A percentile compares a stretch with the other conserved stretches of the same genome.
Conservation (phyloP, 2,888 invertebrate species). For the Archips crataeganus region DNA sequence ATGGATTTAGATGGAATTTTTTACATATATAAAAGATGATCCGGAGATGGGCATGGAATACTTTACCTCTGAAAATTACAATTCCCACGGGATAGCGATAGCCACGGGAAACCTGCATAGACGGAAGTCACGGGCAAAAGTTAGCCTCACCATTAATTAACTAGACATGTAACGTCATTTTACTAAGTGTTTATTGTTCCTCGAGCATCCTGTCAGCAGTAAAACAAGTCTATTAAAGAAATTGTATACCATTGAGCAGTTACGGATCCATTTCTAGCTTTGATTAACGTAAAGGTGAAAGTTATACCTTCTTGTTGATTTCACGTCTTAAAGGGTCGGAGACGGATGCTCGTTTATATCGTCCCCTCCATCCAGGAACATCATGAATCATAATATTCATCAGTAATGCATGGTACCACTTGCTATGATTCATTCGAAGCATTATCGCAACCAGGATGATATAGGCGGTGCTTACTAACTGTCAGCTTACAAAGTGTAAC, state of each 20-base stretch:
- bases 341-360: slow-evolving; percentile 7
- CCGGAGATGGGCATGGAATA: too few species aligned
- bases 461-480: neutral
- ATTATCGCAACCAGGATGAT: neutral
- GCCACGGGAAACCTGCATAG: too few species aligned
- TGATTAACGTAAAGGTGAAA: slow-evolving; percentile 9
- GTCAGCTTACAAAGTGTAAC: neutral
- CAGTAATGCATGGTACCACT: neutral
- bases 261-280: slow-evolving; percentile 1
- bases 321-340: neutral
- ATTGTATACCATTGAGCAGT: slow-evolving; percentile 18
- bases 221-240: slow-evolving; percentile 28
- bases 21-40: too few species aligned
- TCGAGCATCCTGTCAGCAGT: slow-evolving; percentile 29
- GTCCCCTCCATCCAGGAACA: slow-evolving; percentile 1
- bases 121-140: too few species aligned
- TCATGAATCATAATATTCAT: neutral
- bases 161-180: slow-evolving; percentile 8
- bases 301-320: slow-evolving; percentile 4
- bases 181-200: slow-evolving; percentile 25
- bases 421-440: neutral
- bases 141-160: neutral
- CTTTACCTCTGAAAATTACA: too few species aligned
- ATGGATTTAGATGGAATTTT: too few species aligned
- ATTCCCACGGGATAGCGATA: too few species aligned